A percentile compares a stretch with the other conserved stretches of the same genome.
phyloP scores from a whole-genome alignment of 2,888 invertebrate species.

The Pediacus dermestoides region DNA sequence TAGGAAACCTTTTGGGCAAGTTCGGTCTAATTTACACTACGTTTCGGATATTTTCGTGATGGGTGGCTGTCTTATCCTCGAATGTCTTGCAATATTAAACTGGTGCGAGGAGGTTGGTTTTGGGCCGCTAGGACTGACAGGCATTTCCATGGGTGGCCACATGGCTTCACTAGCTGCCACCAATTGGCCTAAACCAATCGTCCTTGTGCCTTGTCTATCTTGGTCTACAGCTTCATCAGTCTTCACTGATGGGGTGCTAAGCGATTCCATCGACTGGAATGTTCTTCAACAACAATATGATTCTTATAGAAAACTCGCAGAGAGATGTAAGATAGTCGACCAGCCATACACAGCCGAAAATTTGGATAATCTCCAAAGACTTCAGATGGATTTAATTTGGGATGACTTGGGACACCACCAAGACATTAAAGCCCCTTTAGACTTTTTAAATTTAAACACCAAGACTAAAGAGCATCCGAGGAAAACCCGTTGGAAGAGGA shows the following conservation, averaged over 20 bases:
- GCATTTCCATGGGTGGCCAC: constrained; percentile 97
- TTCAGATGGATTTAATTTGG: no score
- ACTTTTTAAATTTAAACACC: no score
- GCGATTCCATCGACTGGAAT: constrained; percentile 92
- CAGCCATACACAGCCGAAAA: no score
- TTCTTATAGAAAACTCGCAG: constrained; percentile 77
- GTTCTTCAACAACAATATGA: constrained; percentile 84
- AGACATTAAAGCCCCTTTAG: no score
- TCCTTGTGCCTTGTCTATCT: constrained; percentile 91
- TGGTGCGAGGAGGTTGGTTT: constrained; percentile 91
- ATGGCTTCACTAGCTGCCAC: constrained; percentile 98
- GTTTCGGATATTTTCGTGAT: constrained; percentile 98
- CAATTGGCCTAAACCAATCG: constrained; percentile 92
- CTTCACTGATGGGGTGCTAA: constrained; percentile 95
- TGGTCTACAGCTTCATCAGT: constrained; percentile 97
- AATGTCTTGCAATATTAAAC: constrained; percentile 85
- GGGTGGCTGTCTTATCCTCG: constrained; percentile 95
- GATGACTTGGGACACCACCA: no score
- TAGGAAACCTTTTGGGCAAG: constrained; percentile 83
- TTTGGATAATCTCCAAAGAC: no score
- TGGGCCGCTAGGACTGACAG: constrained; percentile 91
- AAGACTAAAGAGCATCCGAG: no score
- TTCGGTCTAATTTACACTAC: constrained; percentile 86
- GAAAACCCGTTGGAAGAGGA: no score
- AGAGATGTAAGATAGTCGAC: constrained; percentile 79